Conservation (phyloP, 2,797 vertebrate genomes). For the Pitangus sulphuratus region DNA sequence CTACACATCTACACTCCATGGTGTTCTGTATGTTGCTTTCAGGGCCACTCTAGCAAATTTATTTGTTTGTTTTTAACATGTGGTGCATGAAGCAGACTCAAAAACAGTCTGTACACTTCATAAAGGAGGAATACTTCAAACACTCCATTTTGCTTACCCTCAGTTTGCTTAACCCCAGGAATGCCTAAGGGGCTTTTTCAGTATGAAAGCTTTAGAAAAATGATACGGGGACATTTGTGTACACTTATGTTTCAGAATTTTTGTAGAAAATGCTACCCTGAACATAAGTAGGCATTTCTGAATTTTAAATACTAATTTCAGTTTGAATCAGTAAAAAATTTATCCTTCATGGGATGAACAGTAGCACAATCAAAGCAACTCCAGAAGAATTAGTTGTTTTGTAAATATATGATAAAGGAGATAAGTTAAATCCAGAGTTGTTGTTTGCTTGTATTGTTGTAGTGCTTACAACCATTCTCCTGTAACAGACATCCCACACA, state of each 20-base stretch:
- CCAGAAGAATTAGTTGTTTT: background rate
- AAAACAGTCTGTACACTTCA: background rate
- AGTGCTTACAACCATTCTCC: background rate
- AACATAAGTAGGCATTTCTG: background rate
- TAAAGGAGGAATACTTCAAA: background rate
- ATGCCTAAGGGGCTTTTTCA: background rate
- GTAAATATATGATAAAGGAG: background rate
- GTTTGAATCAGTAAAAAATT: background rate
- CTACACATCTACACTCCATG: background rate
- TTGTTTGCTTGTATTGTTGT: background rate
- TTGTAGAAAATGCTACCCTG: background rate
- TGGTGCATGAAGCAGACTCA: background rate
- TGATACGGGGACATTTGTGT: background rate
- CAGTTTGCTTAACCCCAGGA: background rate
- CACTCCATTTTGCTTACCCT: accelerated
- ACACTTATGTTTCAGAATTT: background rate
- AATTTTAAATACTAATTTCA: background rate
- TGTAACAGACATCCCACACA: background rate
- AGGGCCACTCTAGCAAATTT: background rate
- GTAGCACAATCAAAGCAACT: background rate
- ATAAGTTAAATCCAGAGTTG: background rate
- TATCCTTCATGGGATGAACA: background rate
- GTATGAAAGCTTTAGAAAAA: background rate
- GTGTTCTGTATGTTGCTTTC: background rate
- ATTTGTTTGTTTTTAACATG: background rate